Conservation (phyloP, 2,113 vertebrate species). For the Oostethus manadensis region DNA sequence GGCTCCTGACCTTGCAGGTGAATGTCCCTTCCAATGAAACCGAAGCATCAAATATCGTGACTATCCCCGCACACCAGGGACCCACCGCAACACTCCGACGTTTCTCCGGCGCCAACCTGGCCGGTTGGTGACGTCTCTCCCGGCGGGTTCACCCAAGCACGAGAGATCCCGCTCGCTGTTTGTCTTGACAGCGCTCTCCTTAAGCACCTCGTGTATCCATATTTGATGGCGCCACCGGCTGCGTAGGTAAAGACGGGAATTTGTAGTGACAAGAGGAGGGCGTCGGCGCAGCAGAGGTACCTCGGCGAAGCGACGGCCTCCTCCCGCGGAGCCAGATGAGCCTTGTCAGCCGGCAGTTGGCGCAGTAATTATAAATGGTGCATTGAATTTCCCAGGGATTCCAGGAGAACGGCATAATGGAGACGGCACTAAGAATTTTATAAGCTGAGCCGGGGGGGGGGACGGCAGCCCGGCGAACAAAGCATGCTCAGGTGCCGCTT, state of each 20-base stretch:
- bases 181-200: constrained; percentile 56
- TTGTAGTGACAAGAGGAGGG: constrained; percentile 64
- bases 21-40: background rate
- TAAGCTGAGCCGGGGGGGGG: constrained; percentile 48
- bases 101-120: background rate
- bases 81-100: constrained; percentile 20
- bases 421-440: constrained; percentile 66
- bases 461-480: constrained; percentile 19
- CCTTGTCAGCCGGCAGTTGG: constrained; percentile 72
- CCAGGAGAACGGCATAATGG: constrained; percentile 61
- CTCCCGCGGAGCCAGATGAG: constrained; percentile 60
- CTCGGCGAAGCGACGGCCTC: constrained; percentile 61
- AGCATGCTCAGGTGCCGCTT: background rate
- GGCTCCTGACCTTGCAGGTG: too few species aligned
- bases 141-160: constrained; percentile 12
- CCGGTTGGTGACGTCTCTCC: background rate
- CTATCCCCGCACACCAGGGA: constrained; percentile 24
- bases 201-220: constrained; percentile 62
- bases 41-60: constrained; percentile 3
- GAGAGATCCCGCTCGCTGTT: constrained; percentile 38
- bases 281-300: constrained; percentile 58
- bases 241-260: constrained; percentile 68
- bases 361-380: constrained; percentile 68
- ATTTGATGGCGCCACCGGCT: constrained; percentile 66
- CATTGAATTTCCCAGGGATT: constrained; percentile 63